Base-by-base conservation (phyloP, 2,888 invertebrate species). In the Aplocera efformata region DNA sequence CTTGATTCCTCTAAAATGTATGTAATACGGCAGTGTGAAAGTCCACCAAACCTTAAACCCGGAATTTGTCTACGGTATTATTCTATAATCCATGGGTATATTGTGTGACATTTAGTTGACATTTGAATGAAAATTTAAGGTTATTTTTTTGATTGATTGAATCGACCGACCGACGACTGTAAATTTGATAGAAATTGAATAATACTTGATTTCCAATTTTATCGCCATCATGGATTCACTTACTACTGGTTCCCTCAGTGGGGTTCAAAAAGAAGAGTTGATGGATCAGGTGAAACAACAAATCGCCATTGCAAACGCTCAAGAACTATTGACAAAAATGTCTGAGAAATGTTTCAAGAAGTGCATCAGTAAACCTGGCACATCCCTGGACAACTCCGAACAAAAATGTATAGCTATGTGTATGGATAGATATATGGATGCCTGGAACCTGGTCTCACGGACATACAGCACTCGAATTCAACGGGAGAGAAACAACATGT, bases 381-480 rank as follows among this genome's bases (percentile, higher is more conserved):
- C 94, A 7, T 93, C 96, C 1, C 75, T 98, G 56, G 97, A 96
- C 74, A 94, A 91, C 69, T 94, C 96, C 0, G 97, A 97, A 90
- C 93, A 98, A 93, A 98, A 97, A 92, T 98, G 98, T 75, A 91
- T 98, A 58, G 96, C 97, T 0, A 97, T 98, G 96, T 98, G 98
- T 77, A 98, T 98, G 98, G 98, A 98, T 79, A 91, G 98, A 67
- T 99, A 96, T 89, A 96, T 98, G 95, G 98, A 99, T 69, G 92
- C 97, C 1, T 98, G 96, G 94, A 96, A 97, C 81, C 86, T 97
- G 37, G 96, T 98, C 7, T 96, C 97, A 7, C 93, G 94, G 79
- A 93, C 97, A 0, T 98, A 98, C 76, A 93, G 94, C 72, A 91
- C 90, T 73, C 91, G 98, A 68, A 90, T 98, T 61, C 95, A 96